Evolutionary conservation across 2,888 invertebrate species (phyloP).

Genomic region (Apotomis betuletana): DNA sequence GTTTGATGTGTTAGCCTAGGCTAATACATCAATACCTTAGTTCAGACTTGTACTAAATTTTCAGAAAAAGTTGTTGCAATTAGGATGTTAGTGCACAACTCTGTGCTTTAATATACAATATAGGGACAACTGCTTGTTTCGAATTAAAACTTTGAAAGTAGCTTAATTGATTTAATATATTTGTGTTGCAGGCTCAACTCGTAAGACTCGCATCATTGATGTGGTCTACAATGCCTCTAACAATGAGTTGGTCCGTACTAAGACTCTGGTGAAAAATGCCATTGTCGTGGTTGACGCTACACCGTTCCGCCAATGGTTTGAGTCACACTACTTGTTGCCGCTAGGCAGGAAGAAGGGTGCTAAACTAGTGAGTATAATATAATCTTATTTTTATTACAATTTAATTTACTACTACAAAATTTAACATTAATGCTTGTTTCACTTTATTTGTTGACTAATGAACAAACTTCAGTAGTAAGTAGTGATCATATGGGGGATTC

Average conservation of each 20-base stretch:
- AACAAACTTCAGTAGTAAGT: no score
- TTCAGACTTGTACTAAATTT: no score
- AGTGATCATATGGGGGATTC: no score
- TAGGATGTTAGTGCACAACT: no score
- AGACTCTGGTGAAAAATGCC: slow-evolving; percentile 99
- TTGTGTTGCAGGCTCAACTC: slow-evolving; percentile 87
- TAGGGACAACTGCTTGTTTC: neutral
- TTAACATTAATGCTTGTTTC: no score
- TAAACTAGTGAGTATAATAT: slow-evolving; percentile 87
- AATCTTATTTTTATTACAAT: neutral
- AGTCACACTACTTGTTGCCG: slow-evolving; percentile 97
- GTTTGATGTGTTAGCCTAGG: no score
- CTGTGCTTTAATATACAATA: neutral
- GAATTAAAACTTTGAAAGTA: neutral
- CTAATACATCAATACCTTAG: no score
- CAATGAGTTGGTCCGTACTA: slow-evolving; percentile 99
- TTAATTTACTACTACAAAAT: no score
- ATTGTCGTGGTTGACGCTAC: slow-evolving; percentile 99
- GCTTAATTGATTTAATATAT: neutral
- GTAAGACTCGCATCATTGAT: slow-evolving; percentile 99
- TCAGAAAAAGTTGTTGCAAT: no score
- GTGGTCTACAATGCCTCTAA: slow-evolving; percentile 99
- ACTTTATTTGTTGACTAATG: no score
- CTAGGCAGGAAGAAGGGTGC: slow-evolving; percentile 98
- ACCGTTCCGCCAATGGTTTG: slow-evolving; percentile 99